Base-by-base conservation (phyloP, 1,140 invertebrate species). In the Diachasmimorpha longicaudata region DNA sequence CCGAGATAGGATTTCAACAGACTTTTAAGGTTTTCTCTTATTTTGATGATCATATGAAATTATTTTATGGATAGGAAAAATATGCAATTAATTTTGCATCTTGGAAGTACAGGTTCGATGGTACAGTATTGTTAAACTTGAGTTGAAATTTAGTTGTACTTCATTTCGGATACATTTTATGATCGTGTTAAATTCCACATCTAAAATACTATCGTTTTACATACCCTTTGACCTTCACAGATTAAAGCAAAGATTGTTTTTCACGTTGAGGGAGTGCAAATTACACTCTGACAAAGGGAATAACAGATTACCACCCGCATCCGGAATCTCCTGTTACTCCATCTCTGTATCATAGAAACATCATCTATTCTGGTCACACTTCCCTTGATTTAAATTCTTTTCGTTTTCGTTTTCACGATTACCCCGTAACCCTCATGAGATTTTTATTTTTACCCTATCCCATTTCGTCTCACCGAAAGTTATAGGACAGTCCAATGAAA, bases 371-470 rank as follows among this genome's bases (percentile, higher is more conserved):
- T 69, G 66, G 25, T 31, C 31, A 31, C 31, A 31, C 31, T 31
- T 31, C 31, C 31, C 31, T 31, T 31, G 31, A 31, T 31, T 31
- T 31, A 31, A 25, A 70, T 36, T 75, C 63, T 72, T 72, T 48
- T n/a, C 52, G 63, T 67, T 68, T 69, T 25, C 46, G 42, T 69
- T 68, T 70, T 36, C 63, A 70, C 44, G 19, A 37, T 55, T 39
- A 48, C 63, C 71, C 63, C 71, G 71, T 72, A 55, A 36, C 58
- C 31, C 16, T 9, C 31, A 36, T n/a, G 66, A 21, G 5, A 71
- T 48, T 55, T 75, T 82, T 79, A 79, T 82, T 79, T 79, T 77
- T 75, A 81, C 75, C 74, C 70, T 70, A 21, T 72, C 55, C 37
- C 31, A 55, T 52, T 58, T 48, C 46, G 21, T 39, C 25, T 55